Percentiles rank a stretch among this genome's conserved stretches.
Conservation (phyloP, 2,888 invertebrate genomes). For the Uropetala carovei region DNA sequence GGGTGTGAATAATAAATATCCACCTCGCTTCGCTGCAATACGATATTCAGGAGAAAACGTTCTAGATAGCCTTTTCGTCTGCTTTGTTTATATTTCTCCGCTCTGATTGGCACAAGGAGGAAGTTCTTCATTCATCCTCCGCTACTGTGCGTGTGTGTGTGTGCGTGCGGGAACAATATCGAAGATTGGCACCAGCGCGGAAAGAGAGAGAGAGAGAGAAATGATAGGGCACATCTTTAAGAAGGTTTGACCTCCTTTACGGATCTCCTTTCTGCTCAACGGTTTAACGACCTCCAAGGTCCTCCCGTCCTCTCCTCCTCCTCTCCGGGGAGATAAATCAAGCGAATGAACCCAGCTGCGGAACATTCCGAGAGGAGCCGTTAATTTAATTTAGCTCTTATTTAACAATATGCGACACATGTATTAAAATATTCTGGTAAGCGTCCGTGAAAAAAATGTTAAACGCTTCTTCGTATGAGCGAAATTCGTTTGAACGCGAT, state of each 20-base stretch:
- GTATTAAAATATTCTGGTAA: no score
- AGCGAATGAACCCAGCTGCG: conserved; percentile 23
- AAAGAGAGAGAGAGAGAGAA: not conserved
- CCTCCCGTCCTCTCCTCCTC: not conserved
- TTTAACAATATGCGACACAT: no score
- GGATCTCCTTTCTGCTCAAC: conserved; percentile 37
- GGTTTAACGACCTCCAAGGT: conserved; percentile 56
- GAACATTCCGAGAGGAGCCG: not conserved
- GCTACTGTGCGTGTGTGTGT: not conserved
- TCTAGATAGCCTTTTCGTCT: not conserved
- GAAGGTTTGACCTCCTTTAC: conserved; percentile 52
- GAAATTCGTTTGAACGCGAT: no score
- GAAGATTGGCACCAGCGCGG: not conserved
- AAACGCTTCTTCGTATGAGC: no score
- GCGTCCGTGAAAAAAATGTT: no score
- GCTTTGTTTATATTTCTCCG: not conserved
- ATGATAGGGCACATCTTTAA: conserved; percentile 33
- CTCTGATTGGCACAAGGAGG: not conserved
- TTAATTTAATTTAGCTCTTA: not conserved
- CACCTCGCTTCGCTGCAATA: not conserved
- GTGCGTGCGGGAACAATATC: not conserved
- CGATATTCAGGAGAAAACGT: not conserved
- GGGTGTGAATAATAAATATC: not conserved
- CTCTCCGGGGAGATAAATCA: not conserved
- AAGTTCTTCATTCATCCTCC: not conserved